Base-by-base conservation (phyloP, 2,888 invertebrate genomes). In the Synergus gifuensis region DNA sequence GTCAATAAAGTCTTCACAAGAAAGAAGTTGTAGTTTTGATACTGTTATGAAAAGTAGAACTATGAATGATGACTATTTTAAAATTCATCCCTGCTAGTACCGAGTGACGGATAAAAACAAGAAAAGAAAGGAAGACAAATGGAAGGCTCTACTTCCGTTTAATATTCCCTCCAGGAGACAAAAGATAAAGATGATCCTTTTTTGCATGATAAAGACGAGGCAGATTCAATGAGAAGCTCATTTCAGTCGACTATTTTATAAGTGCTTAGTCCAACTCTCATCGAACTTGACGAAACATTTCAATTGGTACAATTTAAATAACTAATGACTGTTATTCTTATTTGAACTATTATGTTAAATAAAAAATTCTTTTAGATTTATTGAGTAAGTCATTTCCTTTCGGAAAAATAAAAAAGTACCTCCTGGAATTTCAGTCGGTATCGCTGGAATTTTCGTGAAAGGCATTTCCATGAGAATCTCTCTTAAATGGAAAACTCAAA, bases 81-180 rank as follows among this genome's bases (percentile, higher is more conserved):
- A 69, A 36, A 69, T 69, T 49, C 49, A 16, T 49, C 16, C 49
- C 49, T 49, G 16, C 16, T 16, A 14, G 49, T 28, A 49, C 12
- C 22, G 44, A 12, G 18, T 67, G 67, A 1, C 18, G 11, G 22
- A 67, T 18, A 7, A 67, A 44, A 67, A 67, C 14, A 12, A 22
- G 44, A n/a, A 67, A 44, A 40, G 40, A 66, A 66, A 42, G 8
- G n/a, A 4, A 66, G 42, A 66, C 58, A 60, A 60, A 60, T 60
- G 22, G 12, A 22, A 60, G 4, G 12, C 60, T 60, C 22, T 60
- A 1, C 12, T 60, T 4, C n/a, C 9, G 18, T 60, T 60, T 11
- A 60, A 60, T 60, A 60, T 22, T 22, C 60, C 11, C 60, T 22
- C 60, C 1, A 22, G 12, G 4, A 22, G 18, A 60, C 60, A 60